Base-by-base conservation (phyloP, 2,888 invertebrate species). In the Anorthoa munda region DNA sequence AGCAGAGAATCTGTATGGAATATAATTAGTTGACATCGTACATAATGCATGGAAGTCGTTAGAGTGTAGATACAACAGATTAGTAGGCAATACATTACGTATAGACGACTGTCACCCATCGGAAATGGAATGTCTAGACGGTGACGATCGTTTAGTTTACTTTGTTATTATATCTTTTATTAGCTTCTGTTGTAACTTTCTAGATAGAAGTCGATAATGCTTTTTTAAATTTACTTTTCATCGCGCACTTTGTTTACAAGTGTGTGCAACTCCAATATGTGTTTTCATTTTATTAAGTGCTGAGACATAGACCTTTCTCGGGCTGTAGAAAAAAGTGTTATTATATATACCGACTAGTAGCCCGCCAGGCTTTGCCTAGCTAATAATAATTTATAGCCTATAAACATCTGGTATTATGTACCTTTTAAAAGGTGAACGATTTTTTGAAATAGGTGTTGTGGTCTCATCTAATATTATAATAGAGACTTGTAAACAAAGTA, bases 121-220 rank as follows among this genome's bases (percentile, higher is more conserved):
- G 51, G 66, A 69, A 79, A 66, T 63, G n/a, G 45, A 60, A 77
- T 77, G 59, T 59, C 72, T 76, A 64, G 78, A 76, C 64, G 11
- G 12, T 75, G 77, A 76, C 61, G 31, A 13, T 13, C 0, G 11
- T 46, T n/a, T 55, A 68, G 45, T 64, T 64, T 26, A 46, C 39
- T 45, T 59, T 77, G 63, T 59, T 46, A 21, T 59, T 48, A 21
- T 26, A 18, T 26, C 23, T 64, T 53, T 77, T 46, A 58, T 9
- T 77, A 50, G 58, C 18, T 53, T 64, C 46, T 17, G 15, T 51
- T 46, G 55, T 15, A 56, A 69, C 56, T 69, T 75, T 50, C 53
- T 58, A 18, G 13, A 15, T 31, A 55, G 61, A 58, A 51, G 46
- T 45, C 11, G 12, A 39, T 7, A 45, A 15, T 39, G 12, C 4